Evolutionary conservation across 2,888 invertebrate species (phyloP), one percentile per base, ranked within the genome.

Genomic region (Ischnura elegans): DNA sequence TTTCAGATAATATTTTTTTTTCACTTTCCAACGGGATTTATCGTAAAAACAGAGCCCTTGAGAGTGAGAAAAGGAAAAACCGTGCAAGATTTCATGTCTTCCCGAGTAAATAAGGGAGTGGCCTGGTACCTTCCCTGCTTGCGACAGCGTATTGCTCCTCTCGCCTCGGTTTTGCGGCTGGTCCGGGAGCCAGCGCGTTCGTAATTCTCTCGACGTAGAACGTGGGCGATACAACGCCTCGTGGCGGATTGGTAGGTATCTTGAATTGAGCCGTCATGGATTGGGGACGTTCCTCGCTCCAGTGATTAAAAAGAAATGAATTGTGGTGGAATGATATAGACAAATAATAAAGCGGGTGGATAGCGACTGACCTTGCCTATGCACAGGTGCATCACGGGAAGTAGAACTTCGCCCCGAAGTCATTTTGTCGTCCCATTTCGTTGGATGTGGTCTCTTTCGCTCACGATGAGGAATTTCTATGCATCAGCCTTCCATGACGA

Each of bases 331-430:
- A 76, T 76, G 76, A 76, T 76, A 36, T 10, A 76, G 29, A 36
- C 29, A 76, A 76, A 76, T 76, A 76, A 36, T 76, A 29, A 76
- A 25, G n/a, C 76, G 76, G 76, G 76, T 76, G 16, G 76, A 2
- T 36, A 76, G 36, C 76, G 76, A 76, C 10, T 76, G 76, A 76
- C 76, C 76, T 76, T 76, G 76, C 76, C 76, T 36, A 36, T 8
- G 76, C 25, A 36, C 25, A 6, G 66, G 36, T 76, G 76, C 76
- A 76, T 76, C 36, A 76, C 76, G 4, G 36, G 36, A 76, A 76
- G 76, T 76, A 76, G 76, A 36, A 36, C 36, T 76, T 76, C 76
- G 76, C 76, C 76, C 76, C 36, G 29, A 36, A 76, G 76, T 76
- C 76, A 76, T 76, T 76, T 76, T 29, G 76, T 29, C 29, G 36